Conservation (phyloP, 2,797 vertebrate species). For the Parauchenoglanis punctatus region DNA sequence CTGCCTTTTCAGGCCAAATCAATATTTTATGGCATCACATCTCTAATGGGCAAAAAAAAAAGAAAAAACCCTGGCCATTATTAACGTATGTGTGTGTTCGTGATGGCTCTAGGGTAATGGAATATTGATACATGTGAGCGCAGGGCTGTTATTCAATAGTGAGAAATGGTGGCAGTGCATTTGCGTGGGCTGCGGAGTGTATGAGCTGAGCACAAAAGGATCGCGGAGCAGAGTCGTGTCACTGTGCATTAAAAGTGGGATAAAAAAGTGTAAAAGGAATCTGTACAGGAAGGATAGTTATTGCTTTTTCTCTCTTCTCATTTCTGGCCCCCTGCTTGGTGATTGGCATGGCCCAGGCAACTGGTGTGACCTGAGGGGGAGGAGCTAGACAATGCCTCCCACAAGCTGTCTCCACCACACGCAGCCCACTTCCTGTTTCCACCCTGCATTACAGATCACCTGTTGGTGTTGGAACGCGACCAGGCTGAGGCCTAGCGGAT, state of each 20-base stretch:
- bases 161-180: slow-evolving; percentile 25
- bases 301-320: background rate
- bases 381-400: slow-evolving; percentile 78
- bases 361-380: slow-evolving; percentile 65
- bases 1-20: slow-evolving; percentile 57
- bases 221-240: slow-evolving; percentile 24
- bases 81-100: slow-evolving; percentile 25
- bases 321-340: slow-evolving; percentile 26
- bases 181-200: background rate
- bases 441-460: slow-evolving; percentile 82
- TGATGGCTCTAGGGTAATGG: slow-evolving; percentile 42
- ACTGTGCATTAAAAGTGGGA: slow-evolving; percentile 33
- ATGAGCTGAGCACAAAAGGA: slow-evolving; percentile 37
- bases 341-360: slow-evolving; percentile 39
- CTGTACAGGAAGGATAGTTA: slow-evolving; percentile 26
- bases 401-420: slow-evolving; percentile 76
- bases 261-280: background rate
- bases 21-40: slow-evolving; percentile 51
- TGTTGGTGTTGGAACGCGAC: slow-evolving; percentile 86
- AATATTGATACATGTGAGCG: slow-evolving; percentile 43
- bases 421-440: slow-evolving; percentile 83
- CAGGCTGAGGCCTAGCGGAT: slow-evolving; percentile 83
- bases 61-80: background rate
- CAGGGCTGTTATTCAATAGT: slow-evolving; percentile 34
- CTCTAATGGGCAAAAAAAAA: slow-evolving; percentile 30